These are phyloP conservation scores for Chrosomus eos DNA, from an alignment of 2,797 vertebrate species.

Conservation along the genomic window DNA sequence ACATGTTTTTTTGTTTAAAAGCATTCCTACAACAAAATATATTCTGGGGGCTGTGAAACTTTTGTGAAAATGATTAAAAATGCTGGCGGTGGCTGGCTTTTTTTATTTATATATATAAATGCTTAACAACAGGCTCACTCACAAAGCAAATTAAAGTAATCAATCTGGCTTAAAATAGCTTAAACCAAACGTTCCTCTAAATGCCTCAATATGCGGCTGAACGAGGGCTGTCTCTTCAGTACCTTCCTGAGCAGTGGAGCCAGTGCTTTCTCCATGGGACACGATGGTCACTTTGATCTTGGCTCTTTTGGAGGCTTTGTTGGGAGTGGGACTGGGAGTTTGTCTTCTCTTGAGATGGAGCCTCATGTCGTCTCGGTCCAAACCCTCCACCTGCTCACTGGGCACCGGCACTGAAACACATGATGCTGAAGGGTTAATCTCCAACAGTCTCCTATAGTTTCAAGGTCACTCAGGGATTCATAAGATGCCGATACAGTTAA, in stretches of 20 bases:
- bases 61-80: too few species aligned
- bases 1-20: too few species aligned
- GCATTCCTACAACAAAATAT: too few species aligned
- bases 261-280: conserved; percentile 85
- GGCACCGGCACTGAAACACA: conserved; percentile 84
- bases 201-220: neutral
- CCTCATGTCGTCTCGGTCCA: conserved; percentile 86
- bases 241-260: conserved; percentile 84
- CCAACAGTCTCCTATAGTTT: neutral
- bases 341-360: conserved; percentile 88
- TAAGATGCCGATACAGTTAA: too few species aligned
- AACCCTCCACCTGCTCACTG: conserved; percentile 85
- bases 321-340: conserved; percentile 84
- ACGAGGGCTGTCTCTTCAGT: conserved; percentile 55
- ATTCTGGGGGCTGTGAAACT: too few species aligned
- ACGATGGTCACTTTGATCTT: conserved; percentile 98
- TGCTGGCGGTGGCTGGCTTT: too few species aligned
- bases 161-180: neutral
- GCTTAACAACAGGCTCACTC: neutral
- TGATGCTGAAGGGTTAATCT: neutral
- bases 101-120: too few species aligned
- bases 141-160: neutral
- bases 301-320: conserved; percentile 89
- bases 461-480: neutral
- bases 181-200: neutral